phyloP scores from a whole-genome alignment of 2,797 vertebrate species.

The Hypotaenidia philippensis region DNA sequence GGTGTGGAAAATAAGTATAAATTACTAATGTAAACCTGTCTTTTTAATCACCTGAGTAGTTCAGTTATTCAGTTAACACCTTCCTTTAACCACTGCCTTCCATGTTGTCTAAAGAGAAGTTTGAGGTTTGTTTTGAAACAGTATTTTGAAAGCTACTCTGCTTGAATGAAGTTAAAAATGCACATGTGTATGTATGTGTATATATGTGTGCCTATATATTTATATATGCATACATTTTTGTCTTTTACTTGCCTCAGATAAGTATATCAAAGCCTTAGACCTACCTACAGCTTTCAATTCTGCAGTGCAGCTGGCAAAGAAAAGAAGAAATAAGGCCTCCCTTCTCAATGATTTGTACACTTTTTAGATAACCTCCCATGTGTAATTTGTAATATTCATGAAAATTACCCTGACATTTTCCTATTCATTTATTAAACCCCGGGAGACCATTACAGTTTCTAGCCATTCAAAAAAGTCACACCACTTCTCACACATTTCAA shows the following conservation, averaged over 20 bases:
- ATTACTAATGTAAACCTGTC: rapidly evolving
- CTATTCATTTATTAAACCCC: not conserved
- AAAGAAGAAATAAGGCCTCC: not conserved
- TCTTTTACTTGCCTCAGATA: not conserved
- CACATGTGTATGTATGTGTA: not conserved
- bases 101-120: not conserved
- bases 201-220: not conserved
- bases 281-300: not conserved
- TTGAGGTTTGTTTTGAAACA: not conserved
- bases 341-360: not conserved
- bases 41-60: not conserved
- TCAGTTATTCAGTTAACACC: not conserved
- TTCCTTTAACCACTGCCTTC: not conserved
- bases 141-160: not conserved
- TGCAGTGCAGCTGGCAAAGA: not conserved
- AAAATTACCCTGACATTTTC: not conserved
- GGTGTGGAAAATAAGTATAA: rapidly evolving
- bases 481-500: not conserved
- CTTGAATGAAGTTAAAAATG: not conserved
- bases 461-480: constrained; percentile 5
- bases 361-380: not conserved
- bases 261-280: not conserved
- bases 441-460: not conserved
- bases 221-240: not conserved
- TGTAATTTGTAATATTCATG: not conserved